A percentile compares a stretch with the other conserved stretches of the same genome.
Conservation (phyloP, 2,797 vertebrate species). For the Eupleurogrammus muticus region DNA sequence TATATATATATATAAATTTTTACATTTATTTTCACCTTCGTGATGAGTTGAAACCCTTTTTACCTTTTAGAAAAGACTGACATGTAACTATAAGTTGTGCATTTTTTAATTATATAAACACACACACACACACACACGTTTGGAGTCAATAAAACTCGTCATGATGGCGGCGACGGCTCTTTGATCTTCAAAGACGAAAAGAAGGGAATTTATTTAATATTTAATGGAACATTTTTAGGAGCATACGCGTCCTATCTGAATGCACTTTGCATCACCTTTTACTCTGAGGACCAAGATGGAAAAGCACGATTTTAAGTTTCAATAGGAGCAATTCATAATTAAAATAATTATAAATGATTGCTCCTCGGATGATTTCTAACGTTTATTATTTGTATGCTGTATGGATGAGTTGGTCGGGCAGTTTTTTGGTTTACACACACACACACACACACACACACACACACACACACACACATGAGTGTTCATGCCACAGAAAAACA, state of each 20-base stretch:
- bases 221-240: constrained; percentile 54
- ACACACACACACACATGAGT: too few relatives aligned
- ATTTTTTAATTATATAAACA: constrained; percentile 33
- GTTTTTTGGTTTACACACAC: too few relatives aligned
- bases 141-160: constrained; percentile 38
- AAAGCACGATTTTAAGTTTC: constrained; percentile 22
- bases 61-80: neutral
- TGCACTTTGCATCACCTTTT: constrained; percentile 37
- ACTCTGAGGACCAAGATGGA: constrained; percentile 16
- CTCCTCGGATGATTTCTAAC: constrained; percentile 13
- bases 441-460: too few relatives aligned
- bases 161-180: constrained; percentile 57
- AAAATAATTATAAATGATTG: constrained; percentile 22
- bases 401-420: neutral
- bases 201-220: constrained; percentile 57
- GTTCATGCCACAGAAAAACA: too few relatives aligned
- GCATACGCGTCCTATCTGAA: constrained; percentile 48
- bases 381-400: neutral
- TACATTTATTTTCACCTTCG: too few relatives aligned
- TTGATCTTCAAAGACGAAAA: constrained; percentile 74
- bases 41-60: constrained; percentile 14
- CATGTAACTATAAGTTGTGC: constrained; percentile 16
- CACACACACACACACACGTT: constrained; percentile 12
- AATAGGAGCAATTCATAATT: constrained; percentile 28
- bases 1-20: too few relatives aligned